Percentiles rank a stretch among this genome's conserved stretches.
These are phyloP conservation scores for Etheostoma spectabile DNA, from an alignment of 2,113 vertebrate genomes.

Conservation along the genomic window DNA sequence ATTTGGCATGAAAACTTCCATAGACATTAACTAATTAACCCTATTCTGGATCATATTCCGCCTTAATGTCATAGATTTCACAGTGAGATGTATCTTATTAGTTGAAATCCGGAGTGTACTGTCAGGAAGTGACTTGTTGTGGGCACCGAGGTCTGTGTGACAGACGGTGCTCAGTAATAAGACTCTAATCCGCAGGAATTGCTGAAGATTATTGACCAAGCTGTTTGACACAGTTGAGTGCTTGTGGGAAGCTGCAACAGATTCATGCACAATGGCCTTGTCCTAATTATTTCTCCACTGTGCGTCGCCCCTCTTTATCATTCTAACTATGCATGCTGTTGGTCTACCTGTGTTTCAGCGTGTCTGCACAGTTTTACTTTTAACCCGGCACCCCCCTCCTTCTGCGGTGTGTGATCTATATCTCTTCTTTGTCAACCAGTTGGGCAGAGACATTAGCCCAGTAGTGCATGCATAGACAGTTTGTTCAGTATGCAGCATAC, in stretches of 20 bases:
- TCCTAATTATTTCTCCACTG: slow-evolving; percentile 76
- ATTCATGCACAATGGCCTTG: slow-evolving; percentile 67
- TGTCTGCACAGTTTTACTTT: slow-evolving; percentile 41
- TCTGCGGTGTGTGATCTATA: neutral
- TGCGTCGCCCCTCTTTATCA: slow-evolving; percentile 54
- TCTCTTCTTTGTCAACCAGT: slow-evolving; percentile 27
- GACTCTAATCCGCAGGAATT: slow-evolving; percentile 84
- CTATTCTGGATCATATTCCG: neutral
- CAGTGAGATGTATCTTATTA: slow-evolving; percentile 18
- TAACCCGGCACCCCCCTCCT: neutral
- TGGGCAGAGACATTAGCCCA: neutral
- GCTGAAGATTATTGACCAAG: slow-evolving; percentile 83
- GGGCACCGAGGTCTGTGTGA: slow-evolving; percentile 70
- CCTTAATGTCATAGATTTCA: slow-evolving; percentile 21
- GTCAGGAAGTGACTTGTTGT: slow-evolving; percentile 59
- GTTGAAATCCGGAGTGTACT: slow-evolving; percentile 26
- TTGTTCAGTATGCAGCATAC: neutral
- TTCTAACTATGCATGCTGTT: slow-evolving; percentile 26
- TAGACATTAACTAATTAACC: slow-evolving; percentile 15
- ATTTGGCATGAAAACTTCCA: neutral
- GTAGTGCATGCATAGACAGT: neutral
- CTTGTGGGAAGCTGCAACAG: slow-evolving; percentile 51
- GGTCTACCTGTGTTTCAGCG: slow-evolving; percentile 30
- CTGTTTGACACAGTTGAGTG: slow-evolving; percentile 82
- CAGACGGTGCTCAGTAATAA: slow-evolving; percentile 80